Base-by-base conservation (phyloP, 2,113 vertebrate genomes). In the Nycticebus coucang region DNA sequence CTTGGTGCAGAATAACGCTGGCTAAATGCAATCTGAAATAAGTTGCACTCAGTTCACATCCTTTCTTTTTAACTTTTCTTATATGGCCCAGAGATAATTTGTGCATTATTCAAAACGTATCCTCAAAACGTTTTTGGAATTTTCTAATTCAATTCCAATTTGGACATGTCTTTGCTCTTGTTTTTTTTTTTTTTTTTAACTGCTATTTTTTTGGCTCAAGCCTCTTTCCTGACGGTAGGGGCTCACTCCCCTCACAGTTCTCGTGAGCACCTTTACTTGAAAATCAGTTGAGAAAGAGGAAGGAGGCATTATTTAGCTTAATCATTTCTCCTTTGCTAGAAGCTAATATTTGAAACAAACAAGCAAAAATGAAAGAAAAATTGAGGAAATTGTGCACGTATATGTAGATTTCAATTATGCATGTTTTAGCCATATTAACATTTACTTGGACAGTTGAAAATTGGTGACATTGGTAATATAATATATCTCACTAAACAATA, bases 261-360 rank as follows among this genome's bases (percentile, higher is more conserved):
- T 96, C 87, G 85, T 60, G 81, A 91, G 35, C 62, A 91, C 59
- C 28, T 78, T 93, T 53, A 59, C 33, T 55, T 75, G 68, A 82
- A 83, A 24, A 55, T 55, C 74, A 33, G 79, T 50, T 78, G 30
- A 41, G 24, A 28, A 87, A 95, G 66, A 68, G 21, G 60, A 93
- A 59, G n/a, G 26, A 81, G 33, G 80, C 19, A 66, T 62, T 71
- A 81, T 62, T 87, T 59, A 87, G 37, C 22, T 62, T 62, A 81
- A 69, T 92, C n/a, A 88, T 91, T 96, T 93, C 2, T 37, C 5
- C 33, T 91, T 69, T 68, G 8, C 55, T 94, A 77, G 19, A 74
- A 85, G 45, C 1, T 95, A 50, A 81, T 64, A 91, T 74, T 33
- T 66, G 57, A 88, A 96, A 69, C 2, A 92, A 74, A 28, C 22